Evolutionary conservation across 2,113 vertebrate genomes (phyloP).

Genomic region (Platysternon megacephalum): DNA sequence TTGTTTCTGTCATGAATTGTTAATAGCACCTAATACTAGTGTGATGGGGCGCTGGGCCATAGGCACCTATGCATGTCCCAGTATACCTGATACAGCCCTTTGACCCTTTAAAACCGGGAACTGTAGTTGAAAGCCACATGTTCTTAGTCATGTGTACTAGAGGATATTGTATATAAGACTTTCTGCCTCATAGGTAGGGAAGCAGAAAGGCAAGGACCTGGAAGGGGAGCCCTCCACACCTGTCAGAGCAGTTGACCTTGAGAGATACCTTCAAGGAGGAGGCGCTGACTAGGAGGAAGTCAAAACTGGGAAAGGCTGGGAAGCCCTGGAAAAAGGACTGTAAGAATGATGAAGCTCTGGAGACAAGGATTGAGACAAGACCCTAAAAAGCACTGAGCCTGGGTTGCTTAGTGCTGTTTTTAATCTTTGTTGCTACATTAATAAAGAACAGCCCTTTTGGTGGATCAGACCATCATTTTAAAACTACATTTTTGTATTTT

Average conservation of each 20-base stretch:
- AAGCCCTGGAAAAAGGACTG: not conserved
- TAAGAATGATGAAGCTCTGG: not conserved
- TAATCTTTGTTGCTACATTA: not conserved
- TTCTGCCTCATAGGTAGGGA: not conserved
- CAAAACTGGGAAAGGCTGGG: not conserved
- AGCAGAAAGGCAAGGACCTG: not conserved
- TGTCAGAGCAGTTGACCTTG: not conserved
- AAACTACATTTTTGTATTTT: not conserved
- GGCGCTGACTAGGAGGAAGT: not conserved
- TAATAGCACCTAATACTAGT: not conserved
- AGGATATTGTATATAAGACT: not conserved
- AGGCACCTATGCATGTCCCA: not conserved
- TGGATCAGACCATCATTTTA: not conserved
- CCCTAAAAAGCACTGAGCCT: not conserved
- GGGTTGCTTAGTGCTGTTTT: not conserved
- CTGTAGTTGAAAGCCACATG: not conserved
- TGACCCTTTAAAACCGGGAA: not conserved
- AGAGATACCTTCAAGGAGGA: not conserved
- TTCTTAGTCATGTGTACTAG: not conserved
- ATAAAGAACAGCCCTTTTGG: no score
- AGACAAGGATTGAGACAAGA: not conserved
- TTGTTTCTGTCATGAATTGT: not conserved
- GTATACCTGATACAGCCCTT: not conserved
- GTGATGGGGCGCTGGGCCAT: not conserved
- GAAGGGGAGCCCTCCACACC: not conserved